Conservation (phyloP, 1,140 invertebrate species). For the Pseudoatta argentina region DNA sequence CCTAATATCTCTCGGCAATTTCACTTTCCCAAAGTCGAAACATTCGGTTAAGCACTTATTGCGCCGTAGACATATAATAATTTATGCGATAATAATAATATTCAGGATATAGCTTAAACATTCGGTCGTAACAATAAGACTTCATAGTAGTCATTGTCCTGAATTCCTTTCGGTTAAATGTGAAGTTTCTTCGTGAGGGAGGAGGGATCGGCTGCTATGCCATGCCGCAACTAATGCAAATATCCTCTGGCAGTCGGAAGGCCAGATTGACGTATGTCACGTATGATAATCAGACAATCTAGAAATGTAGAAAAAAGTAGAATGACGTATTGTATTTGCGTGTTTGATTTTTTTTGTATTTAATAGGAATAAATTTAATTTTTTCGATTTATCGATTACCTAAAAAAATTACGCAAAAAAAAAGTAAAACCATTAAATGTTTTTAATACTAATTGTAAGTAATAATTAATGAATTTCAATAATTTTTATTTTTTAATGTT, state of each 20-base stretch:
- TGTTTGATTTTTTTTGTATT: neutral
- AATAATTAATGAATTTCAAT: neutral
- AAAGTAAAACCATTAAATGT: too few relatives aligned
- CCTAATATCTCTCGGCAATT: conserved; percentile 17
- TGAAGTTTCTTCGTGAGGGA: conserved; percentile 44
- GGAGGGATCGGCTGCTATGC: conserved; percentile 14
- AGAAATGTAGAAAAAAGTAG: neutral
- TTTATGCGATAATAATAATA: conserved; percentile 47
- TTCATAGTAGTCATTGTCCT: conserved; percentile 59
- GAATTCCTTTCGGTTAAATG: conserved; percentile 64
- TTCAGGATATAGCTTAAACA: conserved; percentile 15
- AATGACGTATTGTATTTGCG: neutral
- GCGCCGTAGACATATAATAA: conserved; percentile 33
- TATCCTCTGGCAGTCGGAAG: conserved; percentile 27
- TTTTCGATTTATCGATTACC: neutral
- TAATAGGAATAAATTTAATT: neutral
- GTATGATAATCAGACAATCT: conserved; percentile 19
- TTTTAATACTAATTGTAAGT: neutral
- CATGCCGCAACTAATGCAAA: conserved; percentile 41
- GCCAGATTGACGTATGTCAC: conserved; percentile 9
- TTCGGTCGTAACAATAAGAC: conserved; percentile 50
- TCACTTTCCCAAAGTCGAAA: conserved; percentile 34
- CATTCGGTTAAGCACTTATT: conserved; percentile 34
- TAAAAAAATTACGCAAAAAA: neutral
- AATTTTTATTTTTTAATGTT: neutral